These are phyloP conservation scores for Notocelia uddmanniana DNA, from an alignment of 2,888 invertebrate genomes.

Conservation along the genomic window DNA sequence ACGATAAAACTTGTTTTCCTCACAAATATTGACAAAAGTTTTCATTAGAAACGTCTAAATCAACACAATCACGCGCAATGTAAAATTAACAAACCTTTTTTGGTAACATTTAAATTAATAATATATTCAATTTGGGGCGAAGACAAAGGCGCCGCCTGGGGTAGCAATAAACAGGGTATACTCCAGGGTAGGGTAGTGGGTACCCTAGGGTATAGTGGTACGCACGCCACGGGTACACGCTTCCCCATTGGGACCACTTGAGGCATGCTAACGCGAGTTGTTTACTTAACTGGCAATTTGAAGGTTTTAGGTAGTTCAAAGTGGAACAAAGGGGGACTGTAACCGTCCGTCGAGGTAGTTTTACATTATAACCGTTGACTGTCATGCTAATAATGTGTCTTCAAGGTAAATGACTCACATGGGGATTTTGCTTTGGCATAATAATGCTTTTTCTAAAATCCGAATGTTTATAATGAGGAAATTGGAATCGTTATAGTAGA, in stretches of 20 bases:
- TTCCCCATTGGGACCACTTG: conserved; percentile 78
- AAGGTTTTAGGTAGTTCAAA: conserved; percentile 53
- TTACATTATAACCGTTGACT: conserved; percentile 1
- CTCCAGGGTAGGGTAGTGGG: conserved; percentile 54
- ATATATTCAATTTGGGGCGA: conserved; percentile 72
- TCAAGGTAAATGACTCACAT: neutral
- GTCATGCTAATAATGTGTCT: neutral
- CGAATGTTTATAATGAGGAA: no score
- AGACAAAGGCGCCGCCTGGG: conserved; percentile 58
- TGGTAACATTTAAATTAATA: conserved; percentile 67
- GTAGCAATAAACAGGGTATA: conserved; percentile 64
- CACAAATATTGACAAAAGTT: conserved; percentile 37
- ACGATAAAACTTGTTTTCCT: conserved; percentile 30
- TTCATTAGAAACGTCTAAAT: conserved; percentile 38
- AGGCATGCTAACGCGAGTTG: conserved; percentile 60
- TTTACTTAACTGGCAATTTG: conserved; percentile 65
- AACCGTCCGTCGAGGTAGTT: conserved; percentile 1
- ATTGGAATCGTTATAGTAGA: no score
- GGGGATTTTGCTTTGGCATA: no score
- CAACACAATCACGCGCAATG: conserved; percentile 34
- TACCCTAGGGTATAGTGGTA: conserved; percentile 56
- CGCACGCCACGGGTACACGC: conserved; percentile 62
- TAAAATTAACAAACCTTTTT: conserved; percentile 60
- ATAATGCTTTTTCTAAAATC: no score
- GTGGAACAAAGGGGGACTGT: conserved; percentile 21